These are phyloP conservation scores for Phymorhynchus buccinoides DNA, from an alignment of 1,140 invertebrate genomes.

Conservation along the genomic window DNA sequence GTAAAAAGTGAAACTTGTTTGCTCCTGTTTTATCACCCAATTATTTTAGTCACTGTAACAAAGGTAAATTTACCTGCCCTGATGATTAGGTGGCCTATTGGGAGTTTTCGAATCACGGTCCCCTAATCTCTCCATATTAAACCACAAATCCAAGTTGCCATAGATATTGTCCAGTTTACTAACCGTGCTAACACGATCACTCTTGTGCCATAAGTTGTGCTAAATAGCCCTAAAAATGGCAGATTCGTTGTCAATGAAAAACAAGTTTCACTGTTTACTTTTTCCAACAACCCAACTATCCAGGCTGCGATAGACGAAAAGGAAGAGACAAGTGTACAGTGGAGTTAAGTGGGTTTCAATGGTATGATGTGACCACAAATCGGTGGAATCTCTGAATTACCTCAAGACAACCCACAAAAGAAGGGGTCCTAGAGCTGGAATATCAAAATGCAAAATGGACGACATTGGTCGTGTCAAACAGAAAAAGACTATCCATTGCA, in stretches of 20 bases:
- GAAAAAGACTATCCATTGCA: too few species aligned
- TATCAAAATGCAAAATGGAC: too few species aligned
- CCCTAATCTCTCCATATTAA: neutral
- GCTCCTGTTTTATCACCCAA: neutral
- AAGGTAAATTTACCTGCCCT: neutral
- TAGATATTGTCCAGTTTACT: too few species aligned
- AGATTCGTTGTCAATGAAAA: neutral
- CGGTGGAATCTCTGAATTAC: conserved; percentile 9
- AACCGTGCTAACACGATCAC: too few species aligned
- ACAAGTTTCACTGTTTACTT: conserved; percentile 8
- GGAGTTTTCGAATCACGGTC: neutral
- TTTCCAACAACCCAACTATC: neutral
- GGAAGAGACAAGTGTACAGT: conserved; percentile 2
- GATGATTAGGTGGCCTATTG: neutral
- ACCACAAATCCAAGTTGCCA: neutral
- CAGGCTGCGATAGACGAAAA: neutral
- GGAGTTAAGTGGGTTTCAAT: neutral
- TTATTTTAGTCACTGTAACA: neutral
- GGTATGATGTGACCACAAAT: neutral
- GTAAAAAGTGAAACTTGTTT: conserved; percentile 3
- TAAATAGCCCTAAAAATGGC: neutral
- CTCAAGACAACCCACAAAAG: neutral
- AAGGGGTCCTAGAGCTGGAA: too few species aligned
- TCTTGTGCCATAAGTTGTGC: too few species aligned
- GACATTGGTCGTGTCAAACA: too few species aligned